Evolutionary conservation across 2,113 vertebrate species (phyloP).

Genomic region (Callospermophilus lateralis): DNA sequence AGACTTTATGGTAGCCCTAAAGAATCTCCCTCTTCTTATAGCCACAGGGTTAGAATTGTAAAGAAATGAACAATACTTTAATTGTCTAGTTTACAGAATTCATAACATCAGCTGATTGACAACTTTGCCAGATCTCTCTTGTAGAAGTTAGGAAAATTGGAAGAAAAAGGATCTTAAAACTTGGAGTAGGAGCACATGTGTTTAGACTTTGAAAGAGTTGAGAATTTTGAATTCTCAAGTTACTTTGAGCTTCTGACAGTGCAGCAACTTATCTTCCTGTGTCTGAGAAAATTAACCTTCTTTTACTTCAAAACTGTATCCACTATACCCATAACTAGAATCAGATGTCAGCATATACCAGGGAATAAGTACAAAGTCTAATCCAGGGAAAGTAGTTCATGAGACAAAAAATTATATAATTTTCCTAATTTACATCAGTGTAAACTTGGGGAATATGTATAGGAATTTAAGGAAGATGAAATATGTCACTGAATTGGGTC

Average conservation of each 20-base stretch:
- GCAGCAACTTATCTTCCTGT: background rate
- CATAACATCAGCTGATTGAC: background rate
- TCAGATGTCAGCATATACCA: background rate
- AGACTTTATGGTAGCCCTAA: background rate
- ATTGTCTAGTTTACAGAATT: background rate
- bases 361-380: background rate
- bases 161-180: background rate
- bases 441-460: background rate
- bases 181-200: background rate
- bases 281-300: background rate
- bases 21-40: background rate
- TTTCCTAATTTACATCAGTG: background rate
- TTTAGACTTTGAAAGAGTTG: background rate
- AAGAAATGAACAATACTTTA: background rate
- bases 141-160: background rate
- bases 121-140: background rate
- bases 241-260: background rate
- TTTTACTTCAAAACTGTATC: background rate
- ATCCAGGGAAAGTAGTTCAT: background rate
- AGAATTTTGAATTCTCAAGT: background rate
- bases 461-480: background rate
- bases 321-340: background rate
- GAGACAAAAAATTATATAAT: background rate
- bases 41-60: background rate
- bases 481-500: background rate